Percentiles rank a stretch among this genome's conserved stretches.
Evolutionary conservation across 2,888 invertebrate species (phyloP).

Genomic region (Rugalucina vietnamica): DNA sequence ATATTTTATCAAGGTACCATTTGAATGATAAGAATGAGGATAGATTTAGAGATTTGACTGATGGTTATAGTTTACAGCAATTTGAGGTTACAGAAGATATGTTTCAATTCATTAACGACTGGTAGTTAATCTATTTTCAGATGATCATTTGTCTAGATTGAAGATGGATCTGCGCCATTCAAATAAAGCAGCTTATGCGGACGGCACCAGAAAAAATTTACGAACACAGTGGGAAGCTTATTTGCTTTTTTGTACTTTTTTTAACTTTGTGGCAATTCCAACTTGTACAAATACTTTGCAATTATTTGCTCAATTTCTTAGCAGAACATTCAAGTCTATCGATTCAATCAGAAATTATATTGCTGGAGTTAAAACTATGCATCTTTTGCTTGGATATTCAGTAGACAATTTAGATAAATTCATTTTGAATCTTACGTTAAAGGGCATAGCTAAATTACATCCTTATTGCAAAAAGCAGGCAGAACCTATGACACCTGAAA

Average conservation of each 20-base stretch:
- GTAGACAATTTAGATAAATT: conserved; percentile 2
- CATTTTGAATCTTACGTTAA: conserved; percentile 2
- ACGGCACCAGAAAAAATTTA: neutral
- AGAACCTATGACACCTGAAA: neutral
- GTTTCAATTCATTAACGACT: neutral
- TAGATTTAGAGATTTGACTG: neutral
- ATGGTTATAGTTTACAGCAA: neutral
- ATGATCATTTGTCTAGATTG: neutral
- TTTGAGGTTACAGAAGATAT: neutral
- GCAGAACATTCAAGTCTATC: neutral
- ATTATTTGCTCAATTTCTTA: conserved; percentile 27
- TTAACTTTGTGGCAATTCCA: conserved; percentile 17
- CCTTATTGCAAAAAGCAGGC: neutral
- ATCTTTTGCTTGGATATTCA: neutral
- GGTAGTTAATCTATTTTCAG: conserved; percentile 18
- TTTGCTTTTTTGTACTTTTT: conserved; percentile 16
- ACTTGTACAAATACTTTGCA: conserved; percentile 15
- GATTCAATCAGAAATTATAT: conserved; percentile 27
- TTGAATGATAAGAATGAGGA: conserved; percentile 2
- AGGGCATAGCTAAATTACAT: neutral
- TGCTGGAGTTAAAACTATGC: conserved; percentile 18
- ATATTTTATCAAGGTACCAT: conserved; percentile 40
- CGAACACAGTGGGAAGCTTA: conserved; percentile 1
- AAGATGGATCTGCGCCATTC: neutral
- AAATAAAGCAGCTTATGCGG: conserved; percentile 3